phyloP scores from a whole-genome alignment of 2,113 vertebrate species.

The Todiramphus saurophagus region DNA sequence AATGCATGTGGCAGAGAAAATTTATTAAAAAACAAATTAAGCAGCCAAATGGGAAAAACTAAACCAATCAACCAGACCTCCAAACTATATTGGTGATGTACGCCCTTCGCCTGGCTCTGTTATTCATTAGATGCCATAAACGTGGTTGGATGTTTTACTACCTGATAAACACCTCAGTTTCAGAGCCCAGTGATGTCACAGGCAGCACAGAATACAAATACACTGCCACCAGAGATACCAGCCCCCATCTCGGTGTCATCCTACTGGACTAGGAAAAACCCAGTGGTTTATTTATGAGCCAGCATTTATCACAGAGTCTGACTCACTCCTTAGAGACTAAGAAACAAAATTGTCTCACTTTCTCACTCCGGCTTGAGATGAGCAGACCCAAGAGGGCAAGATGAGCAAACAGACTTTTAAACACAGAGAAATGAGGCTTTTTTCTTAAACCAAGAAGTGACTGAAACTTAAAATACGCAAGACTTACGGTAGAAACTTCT shows the following conservation, averaged over 20 bases:
- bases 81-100: not conserved
- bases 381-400: not conserved
- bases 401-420: not conserved
- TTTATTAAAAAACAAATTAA: not conserved
- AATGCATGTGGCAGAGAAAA: not conserved
- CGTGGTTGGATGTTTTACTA: not conserved
- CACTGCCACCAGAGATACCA: not conserved
- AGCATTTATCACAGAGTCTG: not conserved
- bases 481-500: conserved; percentile 97
- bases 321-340: not conserved
- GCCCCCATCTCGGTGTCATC: not conserved
- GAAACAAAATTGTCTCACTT: not conserved
- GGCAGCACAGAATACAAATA: not conserved
- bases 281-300: not conserved
- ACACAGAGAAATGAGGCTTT: not conserved
- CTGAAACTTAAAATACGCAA: not conserved
- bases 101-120: not conserved
- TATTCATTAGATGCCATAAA: not conserved
- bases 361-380: not conserved
- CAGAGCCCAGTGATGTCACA: not conserved
- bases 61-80: no score
- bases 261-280: not conserved
- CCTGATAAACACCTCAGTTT: not conserved
- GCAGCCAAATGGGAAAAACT: not conserved
- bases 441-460: not conserved